A percentile compares a stretch with the other conserved stretches of the same genome.
These are phyloP conservation scores for Microdon myrmicae DNA, from an alignment of 2,888 invertebrate species.

Conservation along the genomic window DNA sequence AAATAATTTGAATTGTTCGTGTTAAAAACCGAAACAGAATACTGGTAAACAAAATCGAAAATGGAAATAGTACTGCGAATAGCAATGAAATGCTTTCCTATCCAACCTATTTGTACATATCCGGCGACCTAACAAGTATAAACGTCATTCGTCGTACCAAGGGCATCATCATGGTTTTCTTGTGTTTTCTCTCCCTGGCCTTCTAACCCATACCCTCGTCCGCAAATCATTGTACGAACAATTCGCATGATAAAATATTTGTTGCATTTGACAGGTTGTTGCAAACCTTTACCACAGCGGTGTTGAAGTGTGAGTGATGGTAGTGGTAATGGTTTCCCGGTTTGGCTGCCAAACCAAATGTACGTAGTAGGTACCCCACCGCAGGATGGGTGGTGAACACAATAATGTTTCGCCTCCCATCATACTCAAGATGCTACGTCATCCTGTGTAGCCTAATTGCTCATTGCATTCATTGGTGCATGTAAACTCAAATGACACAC, in stretches of 20 bases:
- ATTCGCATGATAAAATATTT: constrained; percentile 47
- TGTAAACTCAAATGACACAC: constrained; percentile 50
- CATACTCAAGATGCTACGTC: constrained; percentile 33
- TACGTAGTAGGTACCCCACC: constrained; percentile 1
- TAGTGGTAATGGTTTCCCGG: constrained; percentile 34
- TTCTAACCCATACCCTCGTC: constrained; percentile 28
- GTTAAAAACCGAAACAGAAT: constrained; percentile 6
- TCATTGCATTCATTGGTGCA: constrained; percentile 52
- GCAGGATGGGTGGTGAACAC: constrained; percentile 15
- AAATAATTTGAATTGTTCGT: constrained; percentile 35
- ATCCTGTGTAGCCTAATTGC: constrained; percentile 48
- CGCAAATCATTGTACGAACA: constrained; percentile 41
- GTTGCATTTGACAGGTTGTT: constrained; percentile 35
- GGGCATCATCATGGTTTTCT: constrained; percentile 25
- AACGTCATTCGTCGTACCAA: constrained; percentile 45
- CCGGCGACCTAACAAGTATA: constrained; percentile 49
- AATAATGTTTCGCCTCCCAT: constrained; percentile 38
- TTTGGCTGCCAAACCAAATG: constrained; percentile 36
- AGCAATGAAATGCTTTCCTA: constrained; percentile 43
- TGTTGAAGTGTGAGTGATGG: constrained; percentile 6
- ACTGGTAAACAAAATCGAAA: constrained; percentile 9
- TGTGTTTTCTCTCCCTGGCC: constrained; percentile 2
- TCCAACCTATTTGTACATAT: constrained; percentile 47
- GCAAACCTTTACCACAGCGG: constrained; percentile 32
- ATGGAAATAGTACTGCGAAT: constrained; percentile 25